phyloP scores from a whole-genome alignment of 64 coral and sea anemone genomes.

The Trachythela sp. region DNA sequence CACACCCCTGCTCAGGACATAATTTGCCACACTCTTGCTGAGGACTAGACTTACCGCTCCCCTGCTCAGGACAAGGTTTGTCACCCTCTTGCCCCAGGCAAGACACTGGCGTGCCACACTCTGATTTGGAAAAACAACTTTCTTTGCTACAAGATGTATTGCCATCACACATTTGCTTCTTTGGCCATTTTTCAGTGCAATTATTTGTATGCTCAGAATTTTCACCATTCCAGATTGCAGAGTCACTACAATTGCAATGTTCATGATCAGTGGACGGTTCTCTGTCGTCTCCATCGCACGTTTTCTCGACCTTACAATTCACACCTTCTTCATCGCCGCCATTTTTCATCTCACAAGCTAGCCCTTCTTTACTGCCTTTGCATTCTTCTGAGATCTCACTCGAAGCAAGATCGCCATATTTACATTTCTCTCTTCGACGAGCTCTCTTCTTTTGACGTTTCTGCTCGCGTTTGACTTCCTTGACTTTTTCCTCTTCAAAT shows the following conservation, averaged over 20 bases:
- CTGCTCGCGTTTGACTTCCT: constrained; percentile 82
- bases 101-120: not conserved
- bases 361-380: constrained; percentile 36
- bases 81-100: not conserved
- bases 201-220: not conserved
- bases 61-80: not conserved
- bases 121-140: not conserved
- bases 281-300: not conserved
- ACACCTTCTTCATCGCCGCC: constrained; percentile 57
- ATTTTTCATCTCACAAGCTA: constrained; percentile 34
- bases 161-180: not conserved
- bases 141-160: not conserved
- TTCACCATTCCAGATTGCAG: not conserved
- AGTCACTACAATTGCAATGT: not conserved
- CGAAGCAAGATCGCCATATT: constrained; percentile 23
- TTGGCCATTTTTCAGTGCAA: not conserved
- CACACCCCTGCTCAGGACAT: not conserved
- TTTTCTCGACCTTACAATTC: not conserved
- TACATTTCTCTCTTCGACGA: constrained; percentile 83
- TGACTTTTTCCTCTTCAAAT: constrained; percentile 75
- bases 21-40: not conserved
- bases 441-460: constrained; percentile 93
- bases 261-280: not conserved
- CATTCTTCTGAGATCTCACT: constrained; percentile 4
- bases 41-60: not conserved